Conservation (phyloP, 2,888 invertebrate species). For the Pristionchus maxplancki region DNA sequence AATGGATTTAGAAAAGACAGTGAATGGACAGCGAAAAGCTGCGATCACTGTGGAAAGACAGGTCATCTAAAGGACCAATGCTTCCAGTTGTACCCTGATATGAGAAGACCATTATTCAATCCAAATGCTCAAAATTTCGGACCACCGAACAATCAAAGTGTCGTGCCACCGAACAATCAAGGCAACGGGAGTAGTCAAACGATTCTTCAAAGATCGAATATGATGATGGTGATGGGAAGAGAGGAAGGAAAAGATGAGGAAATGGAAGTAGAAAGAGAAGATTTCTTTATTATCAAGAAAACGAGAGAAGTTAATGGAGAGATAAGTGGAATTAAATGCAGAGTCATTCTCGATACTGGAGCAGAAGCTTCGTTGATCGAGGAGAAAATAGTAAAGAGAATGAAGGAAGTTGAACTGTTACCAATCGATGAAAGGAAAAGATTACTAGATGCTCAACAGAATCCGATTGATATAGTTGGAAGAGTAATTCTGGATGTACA, state of each 20-base stretch:
- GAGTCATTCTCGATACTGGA: slow-evolving; percentile 23
- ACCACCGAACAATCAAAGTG: no score
- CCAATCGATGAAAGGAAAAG: background rate
- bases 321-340: background rate
- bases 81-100: background rate
- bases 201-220: background rate
- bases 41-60: background rate
- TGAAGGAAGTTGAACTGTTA: slow-evolving; percentile 45
- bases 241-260: no score
- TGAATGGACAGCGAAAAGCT: no score
- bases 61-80: background rate
- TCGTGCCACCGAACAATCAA: background rate
- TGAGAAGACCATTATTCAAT: background rate
- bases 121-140: background rate
- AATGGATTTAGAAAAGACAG: no score
- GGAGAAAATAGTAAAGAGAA: background rate
- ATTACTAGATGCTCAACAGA: background rate
- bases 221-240: background rate
- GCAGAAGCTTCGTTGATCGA: background rate
- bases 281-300: background rate
- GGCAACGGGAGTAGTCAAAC: background rate
- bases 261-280: background rate
- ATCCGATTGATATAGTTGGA: background rate
- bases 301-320: slow-evolving; percentile 56
- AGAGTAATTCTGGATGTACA: background rate